Evolutionary conservation across 2,113 vertebrate species (phyloP), one percentile per base, ranked within the genome.

Genomic region (Dromas ardeola): DNA sequence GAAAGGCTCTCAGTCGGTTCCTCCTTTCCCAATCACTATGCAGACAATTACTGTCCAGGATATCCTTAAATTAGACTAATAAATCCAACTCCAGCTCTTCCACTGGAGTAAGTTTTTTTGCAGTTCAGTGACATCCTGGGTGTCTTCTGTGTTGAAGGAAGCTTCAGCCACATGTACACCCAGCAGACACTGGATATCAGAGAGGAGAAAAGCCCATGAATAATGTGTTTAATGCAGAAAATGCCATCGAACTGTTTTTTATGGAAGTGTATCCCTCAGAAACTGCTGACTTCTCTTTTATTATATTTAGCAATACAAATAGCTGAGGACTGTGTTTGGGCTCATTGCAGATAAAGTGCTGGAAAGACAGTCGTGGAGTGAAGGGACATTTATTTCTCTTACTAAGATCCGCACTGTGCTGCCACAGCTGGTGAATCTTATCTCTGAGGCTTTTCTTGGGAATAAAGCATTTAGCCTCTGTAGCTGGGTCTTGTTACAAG

Each of bases 401-500:
- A 73, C 83, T 53, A 45, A 96, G 96, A 72, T 92, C 91, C 1
- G 21, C 72, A 30, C 65, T 7, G 63, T 58, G 89, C 89, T 94
- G 95, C 95, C 92, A 96, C 94, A 77, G 82, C 93, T 72, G 90
- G 94, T 59, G 94, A 97, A 97, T 96, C 96, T 97, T 97, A 98
- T 97, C 97, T 97, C 83, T 83, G 17, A 92, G 81, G 96, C 95
- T 96, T 87, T 98, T 96, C 93, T 95, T 53, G 30, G 91, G 96
- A 96, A 97, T 94, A 97, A 97, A 98, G 94, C 90, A 88, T 97
- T 98, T 96, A 98, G 97, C 96, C 89, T 97, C 95, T 95, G 92
- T 91, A 78, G 85, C 92, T 81, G 88, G 93, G 74, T 87, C 96
- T 91, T 88, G 84, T 97, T 97, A 94, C 89, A 81, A 86, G 91